Percentiles rank a stretch among this genome's conserved stretches.
phyloP scores from a whole-genome alignment of 2,113 vertebrate genomes.

The Atherinomorus stipes region DNA sequence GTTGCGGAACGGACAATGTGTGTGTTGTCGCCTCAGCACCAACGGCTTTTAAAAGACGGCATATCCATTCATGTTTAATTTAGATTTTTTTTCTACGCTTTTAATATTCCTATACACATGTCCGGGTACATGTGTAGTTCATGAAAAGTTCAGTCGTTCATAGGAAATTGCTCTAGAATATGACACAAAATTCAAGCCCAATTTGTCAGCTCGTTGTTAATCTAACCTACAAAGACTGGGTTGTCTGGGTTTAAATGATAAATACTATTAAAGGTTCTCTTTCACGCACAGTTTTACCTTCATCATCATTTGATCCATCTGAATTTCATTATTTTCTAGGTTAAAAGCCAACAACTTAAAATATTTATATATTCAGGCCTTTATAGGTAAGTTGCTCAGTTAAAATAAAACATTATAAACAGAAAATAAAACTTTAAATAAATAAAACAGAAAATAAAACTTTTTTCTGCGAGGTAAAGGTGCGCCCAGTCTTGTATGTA shows the following conservation, averaged over 20 bases:
- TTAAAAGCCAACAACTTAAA: background rate
- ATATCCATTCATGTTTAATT: background rate
- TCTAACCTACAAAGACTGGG: constrained; percentile 8
- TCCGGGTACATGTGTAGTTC: no score
- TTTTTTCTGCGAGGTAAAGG: background rate
- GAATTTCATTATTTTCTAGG: background rate
- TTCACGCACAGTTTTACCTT: background rate
- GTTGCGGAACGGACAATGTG: constrained; percentile 10
- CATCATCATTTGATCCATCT: background rate
- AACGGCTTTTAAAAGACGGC: background rate
- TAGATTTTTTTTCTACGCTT: background rate
- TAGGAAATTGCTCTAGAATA: no score
- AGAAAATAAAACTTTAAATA: background rate
- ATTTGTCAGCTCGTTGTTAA: no score
- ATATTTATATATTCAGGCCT: background rate
- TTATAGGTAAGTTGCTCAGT: background rate
- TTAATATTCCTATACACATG: no score
- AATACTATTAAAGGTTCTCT: background rate
- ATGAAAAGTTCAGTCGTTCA: no score
- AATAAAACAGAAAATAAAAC: background rate
- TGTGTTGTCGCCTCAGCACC: no score
- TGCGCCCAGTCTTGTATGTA: background rate
- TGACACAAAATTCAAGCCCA: no score
- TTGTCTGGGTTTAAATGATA: background rate
- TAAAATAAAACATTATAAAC: background rate